Percentiles rank a stretch among this genome's conserved stretches.
These are phyloP conservation scores for Odontocolon sp. DNA, from an alignment of 2,888 invertebrate species.

Conservation along the genomic window DNA sequence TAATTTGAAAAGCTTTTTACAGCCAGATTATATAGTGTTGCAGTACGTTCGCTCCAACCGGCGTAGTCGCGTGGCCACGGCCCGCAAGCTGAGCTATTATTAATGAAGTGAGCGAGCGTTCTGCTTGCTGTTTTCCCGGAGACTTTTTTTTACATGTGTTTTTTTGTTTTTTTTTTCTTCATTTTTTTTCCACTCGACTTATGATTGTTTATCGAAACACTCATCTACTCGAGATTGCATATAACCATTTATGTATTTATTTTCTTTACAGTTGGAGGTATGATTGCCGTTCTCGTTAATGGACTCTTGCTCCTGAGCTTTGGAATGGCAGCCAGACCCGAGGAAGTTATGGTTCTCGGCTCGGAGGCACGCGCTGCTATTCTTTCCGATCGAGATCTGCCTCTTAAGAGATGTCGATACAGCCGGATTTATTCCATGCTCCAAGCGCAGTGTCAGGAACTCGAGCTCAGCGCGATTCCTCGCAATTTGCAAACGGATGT, in stretches of 20 bases:
- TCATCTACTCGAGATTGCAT: not conserved
- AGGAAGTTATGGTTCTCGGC: slow-evolving; percentile 45
- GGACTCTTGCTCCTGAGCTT: slow-evolving; percentile 66
- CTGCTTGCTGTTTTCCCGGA: not conserved
- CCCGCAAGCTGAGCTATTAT: slow-evolving; percentile 30
- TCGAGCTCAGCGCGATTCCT: slow-evolving; percentile 82
- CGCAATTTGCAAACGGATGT: slow-evolving; percentile 81
- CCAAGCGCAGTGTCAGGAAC: slow-evolving; percentile 83
- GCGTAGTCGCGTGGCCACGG: no score
- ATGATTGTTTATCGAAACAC: not conserved
- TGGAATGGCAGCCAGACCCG: slow-evolving; percentile 52
- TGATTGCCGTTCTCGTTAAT: slow-evolving; percentile 63
- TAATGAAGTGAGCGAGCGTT: slow-evolving; percentile 35
- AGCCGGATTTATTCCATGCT: slow-evolving; percentile 82
- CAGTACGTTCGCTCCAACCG: no score
- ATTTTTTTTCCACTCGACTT: not conserved
- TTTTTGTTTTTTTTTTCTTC: not conserved
- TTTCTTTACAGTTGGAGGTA: slow-evolving; percentile 47
- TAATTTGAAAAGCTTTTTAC: slow-evolving; percentile 50
- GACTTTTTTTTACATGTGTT: not conserved
- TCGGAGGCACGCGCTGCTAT: slow-evolving; percentile 63
- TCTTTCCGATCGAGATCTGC: slow-evolving; percentile 66
- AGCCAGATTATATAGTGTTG: slow-evolving; percentile 3
- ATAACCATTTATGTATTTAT: not conserved
- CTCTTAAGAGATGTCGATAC: slow-evolving; percentile 81